Conservation (phyloP, 1,140 invertebrate species). For the Himalopsyche phryganea region DNA sequence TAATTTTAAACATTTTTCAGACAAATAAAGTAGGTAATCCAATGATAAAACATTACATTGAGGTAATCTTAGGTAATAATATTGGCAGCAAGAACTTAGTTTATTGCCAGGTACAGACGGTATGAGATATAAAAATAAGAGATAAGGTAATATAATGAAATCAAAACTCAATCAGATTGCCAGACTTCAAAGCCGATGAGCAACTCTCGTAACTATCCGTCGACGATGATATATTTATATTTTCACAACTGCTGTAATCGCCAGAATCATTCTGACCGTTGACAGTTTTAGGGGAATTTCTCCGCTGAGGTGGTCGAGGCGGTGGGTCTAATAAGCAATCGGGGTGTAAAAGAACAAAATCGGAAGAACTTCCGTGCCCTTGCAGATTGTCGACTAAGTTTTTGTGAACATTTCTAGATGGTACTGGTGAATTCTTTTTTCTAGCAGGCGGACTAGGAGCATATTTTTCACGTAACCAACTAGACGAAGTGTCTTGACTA, state of each 20-base stretch:
- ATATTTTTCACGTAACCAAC: slow-evolving; percentile 8
- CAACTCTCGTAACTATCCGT: too few species aligned
- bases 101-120: too few species aligned
- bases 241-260: not conserved
- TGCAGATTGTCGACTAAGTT: not conserved
- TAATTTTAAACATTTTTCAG: too few species aligned
- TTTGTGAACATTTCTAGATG: slow-evolving; percentile 25
- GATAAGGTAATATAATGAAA: not conserved
- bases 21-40: too few species aligned
- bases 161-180: not conserved
- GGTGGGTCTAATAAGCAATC: slow-evolving; percentile 18
- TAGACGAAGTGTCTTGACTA: slow-evolving; percentile 37
- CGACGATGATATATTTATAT: not conserved
- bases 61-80: too few species aligned
- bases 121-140: too few species aligned
- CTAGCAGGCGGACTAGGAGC: slow-evolving; percentile 49
- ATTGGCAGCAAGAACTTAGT: too few species aligned
- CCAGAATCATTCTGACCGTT: not conserved
- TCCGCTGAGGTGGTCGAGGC: slow-evolving; percentile 27
- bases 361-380: slow-evolving; percentile 9
- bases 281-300: slow-evolving; percentile 22
- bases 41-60: too few species aligned
- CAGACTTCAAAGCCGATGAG: too few species aligned
- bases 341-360: slow-evolving; percentile 8
- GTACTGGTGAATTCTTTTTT: slow-evolving; percentile 43